Percentiles rank a stretch among this genome's conserved stretches.
phyloP scores from a whole-genome alignment of 2,888 invertebrate genomes.

The Melieria picta region DNA sequence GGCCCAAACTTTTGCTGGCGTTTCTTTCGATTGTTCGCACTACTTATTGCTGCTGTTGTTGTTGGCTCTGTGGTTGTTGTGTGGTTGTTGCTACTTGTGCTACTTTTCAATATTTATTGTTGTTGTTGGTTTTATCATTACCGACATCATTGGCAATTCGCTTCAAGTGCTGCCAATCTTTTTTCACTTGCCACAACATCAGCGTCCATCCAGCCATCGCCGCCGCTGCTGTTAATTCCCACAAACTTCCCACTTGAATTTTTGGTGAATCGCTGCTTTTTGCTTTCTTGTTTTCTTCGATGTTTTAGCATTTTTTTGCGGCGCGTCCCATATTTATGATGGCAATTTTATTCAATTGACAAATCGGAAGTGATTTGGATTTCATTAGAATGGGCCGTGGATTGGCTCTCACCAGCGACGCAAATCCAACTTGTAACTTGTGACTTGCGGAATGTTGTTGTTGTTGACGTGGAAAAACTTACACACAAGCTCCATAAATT shows the following conservation, averaged over 20 bases:
- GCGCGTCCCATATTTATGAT: conserved; percentile 35
- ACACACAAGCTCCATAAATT: conserved; percentile 20
- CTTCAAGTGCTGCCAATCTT: conserved; percentile 61
- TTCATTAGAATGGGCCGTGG: conserved; percentile 39
- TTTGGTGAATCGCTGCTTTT: too few relatives aligned
- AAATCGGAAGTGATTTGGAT: conserved; percentile 56
- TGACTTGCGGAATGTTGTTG: background rate
- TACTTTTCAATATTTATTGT: background rate
- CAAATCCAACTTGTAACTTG: conserved; percentile 7
- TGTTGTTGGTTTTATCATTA: conserved; percentile 59
- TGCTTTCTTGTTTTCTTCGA: background rate
- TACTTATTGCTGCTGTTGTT: conserved; percentile 36
- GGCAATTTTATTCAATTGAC: conserved; percentile 63
- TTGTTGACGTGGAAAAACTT: conserved; percentile 4
- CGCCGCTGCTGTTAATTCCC: too few relatives aligned
- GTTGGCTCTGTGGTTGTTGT: conserved; percentile 36
- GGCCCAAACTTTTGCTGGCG: conserved; percentile 24
- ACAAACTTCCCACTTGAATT: too few relatives aligned
- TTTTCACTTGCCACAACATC: conserved; percentile 43
- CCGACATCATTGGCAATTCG: conserved; percentile 53
- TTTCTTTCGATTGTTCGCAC: conserved; percentile 5
- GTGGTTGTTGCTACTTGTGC: too few relatives aligned
- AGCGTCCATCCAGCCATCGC: too few relatives aligned
- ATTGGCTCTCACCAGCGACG: conserved; percentile 1
- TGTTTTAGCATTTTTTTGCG: conserved; percentile 3